phyloP scores from a whole-genome alignment of 2,797 vertebrate genomes.

The Phalloptychus januarius region DNA sequence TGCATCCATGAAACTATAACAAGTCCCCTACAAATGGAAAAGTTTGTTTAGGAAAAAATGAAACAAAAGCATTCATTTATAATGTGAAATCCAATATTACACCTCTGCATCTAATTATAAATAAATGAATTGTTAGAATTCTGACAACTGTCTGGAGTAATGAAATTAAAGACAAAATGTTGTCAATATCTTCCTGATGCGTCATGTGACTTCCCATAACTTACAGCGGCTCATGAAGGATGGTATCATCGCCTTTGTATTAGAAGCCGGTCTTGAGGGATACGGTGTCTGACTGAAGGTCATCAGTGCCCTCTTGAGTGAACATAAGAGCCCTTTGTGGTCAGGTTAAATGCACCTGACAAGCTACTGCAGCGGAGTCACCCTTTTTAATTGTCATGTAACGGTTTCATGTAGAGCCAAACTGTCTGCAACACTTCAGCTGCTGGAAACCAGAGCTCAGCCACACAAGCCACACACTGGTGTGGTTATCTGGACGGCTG shows the following conservation, averaged over 20 bases:
- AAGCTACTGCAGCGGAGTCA: constrained; percentile 69
- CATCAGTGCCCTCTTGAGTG: constrained; percentile 67
- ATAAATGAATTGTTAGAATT: neutral
- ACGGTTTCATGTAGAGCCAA: constrained; percentile 77
- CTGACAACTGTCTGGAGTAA: neutral
- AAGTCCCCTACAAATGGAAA: neutral
- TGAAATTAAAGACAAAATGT: constrained; percentile 57
- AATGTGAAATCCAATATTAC: neutral
- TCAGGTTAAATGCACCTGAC: constrained; percentile 79
- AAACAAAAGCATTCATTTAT: neutral
- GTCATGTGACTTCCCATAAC: constrained; percentile 76
- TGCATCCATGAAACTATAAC: neutral
- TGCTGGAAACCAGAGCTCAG: constrained; percentile 71
- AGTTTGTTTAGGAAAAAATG: neutral
- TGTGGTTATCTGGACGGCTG: constrained; percentile 59
- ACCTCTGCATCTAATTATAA: neutral
- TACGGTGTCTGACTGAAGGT: constrained; percentile 79
- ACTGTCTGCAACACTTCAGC: constrained; percentile 71
- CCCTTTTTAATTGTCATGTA: constrained; percentile 74
- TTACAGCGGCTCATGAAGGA: constrained; percentile 49
- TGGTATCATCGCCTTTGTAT: constrained; percentile 67
- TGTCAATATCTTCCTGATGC: constrained; percentile 63
- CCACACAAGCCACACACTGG: constrained; percentile 59
- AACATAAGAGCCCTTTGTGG: constrained; percentile 80
- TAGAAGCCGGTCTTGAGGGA: constrained; percentile 69